Conservation (phyloP, 2,113 vertebrate species). For the Paramisgurnus dabryanus region DNA sequence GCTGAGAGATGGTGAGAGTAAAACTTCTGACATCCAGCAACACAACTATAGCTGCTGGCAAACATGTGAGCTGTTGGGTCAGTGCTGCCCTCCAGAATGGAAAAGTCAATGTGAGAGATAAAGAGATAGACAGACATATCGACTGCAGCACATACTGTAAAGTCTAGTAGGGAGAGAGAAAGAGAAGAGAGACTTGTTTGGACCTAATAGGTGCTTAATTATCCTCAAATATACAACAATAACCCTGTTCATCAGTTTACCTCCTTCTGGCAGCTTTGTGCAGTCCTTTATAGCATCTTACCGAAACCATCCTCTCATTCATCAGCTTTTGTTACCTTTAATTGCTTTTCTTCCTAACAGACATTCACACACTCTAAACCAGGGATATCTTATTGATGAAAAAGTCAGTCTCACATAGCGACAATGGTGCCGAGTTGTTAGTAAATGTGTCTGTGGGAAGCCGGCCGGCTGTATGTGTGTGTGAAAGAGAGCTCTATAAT, state of each 20-base stretch:
- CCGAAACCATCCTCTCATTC: slow-evolving; percentile 5
- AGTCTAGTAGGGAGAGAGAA: not conserved
- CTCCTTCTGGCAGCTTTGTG: slow-evolving; percentile 5
- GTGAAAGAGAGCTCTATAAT: slow-evolving; percentile 17
- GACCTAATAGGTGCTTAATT: slow-evolving; percentile 36
- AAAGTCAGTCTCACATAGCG: slow-evolving; percentile 12
- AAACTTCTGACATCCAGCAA: not conserved
- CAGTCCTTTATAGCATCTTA: slow-evolving; percentile 13
- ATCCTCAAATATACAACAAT: slow-evolving; percentile 11
- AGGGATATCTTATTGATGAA: slow-evolving; percentile 27
- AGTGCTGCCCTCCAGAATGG: not conserved
- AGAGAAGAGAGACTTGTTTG: not conserved
- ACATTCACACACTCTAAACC: slow-evolving; percentile 15
- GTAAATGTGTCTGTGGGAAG: slow-evolving; percentile 37
- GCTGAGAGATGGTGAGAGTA: not conserved
- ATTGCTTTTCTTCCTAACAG: slow-evolving; percentile 22
- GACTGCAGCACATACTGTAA: not conserved
- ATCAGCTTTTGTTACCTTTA: slow-evolving; percentile 17
- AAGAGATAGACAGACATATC: not conserved
- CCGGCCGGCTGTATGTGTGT: not conserved
- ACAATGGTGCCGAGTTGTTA: slow-evolving; percentile 27
- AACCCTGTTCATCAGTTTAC: slow-evolving; percentile 11
- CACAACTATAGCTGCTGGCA: not conserved
- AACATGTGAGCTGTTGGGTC: not conserved
- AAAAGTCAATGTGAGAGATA: not conserved